A percentile compares a stretch with the other conserved stretches of the same genome.
phyloP scores from a whole-genome alignment of 2,888 invertebrate species.

The Laothoe populi region DNA sequence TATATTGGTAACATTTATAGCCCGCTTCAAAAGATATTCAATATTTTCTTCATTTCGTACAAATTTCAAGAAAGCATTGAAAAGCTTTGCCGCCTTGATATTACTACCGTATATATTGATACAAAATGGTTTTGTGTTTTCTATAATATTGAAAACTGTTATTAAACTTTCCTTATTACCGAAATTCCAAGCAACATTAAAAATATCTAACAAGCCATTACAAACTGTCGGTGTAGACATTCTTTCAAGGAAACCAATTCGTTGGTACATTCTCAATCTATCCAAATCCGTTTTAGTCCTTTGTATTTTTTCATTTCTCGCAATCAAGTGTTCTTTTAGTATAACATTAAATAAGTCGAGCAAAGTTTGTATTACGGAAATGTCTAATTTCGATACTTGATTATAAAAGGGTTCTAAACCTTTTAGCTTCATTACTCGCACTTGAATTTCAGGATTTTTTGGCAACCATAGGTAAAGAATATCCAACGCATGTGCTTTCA shows the following conservation, averaged over 20 bases:
- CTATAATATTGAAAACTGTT: constrained; percentile 56
- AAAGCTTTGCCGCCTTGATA: constrained; percentile 49
- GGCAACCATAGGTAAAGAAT: constrained; percentile 65
- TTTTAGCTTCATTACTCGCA: constrained; percentile 66
- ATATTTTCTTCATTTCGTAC: constrained; percentile 45
- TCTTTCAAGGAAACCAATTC: constrained; percentile 66
- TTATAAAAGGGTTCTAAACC: constrained; percentile 68
- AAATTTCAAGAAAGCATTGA: constrained; percentile 49
- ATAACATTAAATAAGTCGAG: constrained; percentile 68
- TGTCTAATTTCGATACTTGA: constrained; percentile 60
- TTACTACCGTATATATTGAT: constrained; percentile 50
- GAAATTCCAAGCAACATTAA: constrained; percentile 49
- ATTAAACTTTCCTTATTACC: constrained; percentile 45
- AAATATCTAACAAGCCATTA: constrained; percentile 63
- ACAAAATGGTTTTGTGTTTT: constrained; percentile 62
- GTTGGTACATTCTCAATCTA: constrained; percentile 54
- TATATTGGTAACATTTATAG: constrained; percentile 50
- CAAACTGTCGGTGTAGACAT: constrained; percentile 59
- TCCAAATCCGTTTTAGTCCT: constrained; percentile 48
- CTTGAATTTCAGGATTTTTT: constrained; percentile 63
- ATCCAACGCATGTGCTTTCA: constrained; percentile 63
- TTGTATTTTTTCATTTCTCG: constrained; percentile 43
- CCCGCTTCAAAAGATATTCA: constrained; percentile 40
- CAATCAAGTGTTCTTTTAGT: constrained; percentile 61
- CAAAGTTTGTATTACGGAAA: constrained; percentile 49